These are phyloP conservation scores for Forbesichthys agassizii DNA, from an alignment of 2,113 vertebrate species.

Conservation along the genomic window DNA sequence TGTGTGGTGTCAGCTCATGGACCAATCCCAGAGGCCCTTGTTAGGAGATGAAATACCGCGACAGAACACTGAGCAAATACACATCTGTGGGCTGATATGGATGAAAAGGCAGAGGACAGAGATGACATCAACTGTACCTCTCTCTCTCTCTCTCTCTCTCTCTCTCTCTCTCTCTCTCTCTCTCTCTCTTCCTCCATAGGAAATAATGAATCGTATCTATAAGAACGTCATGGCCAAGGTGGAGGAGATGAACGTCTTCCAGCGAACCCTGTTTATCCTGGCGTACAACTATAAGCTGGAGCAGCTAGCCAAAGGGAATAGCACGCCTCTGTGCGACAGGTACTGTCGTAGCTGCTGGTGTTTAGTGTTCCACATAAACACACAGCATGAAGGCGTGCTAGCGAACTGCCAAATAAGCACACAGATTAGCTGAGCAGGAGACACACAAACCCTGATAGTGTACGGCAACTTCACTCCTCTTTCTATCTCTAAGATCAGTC, in stretches of 20 bases:
- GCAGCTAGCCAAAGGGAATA: constrained; percentile 85
- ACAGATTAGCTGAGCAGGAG: not conserved
- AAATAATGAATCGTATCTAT: constrained; percentile 97
- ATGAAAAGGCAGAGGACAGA: too few species aligned
- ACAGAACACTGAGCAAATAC: too few species aligned
- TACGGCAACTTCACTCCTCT: not conserved
- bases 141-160: not conserved
- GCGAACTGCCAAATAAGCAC: not conserved
- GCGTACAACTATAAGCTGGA: constrained; percentile 99
- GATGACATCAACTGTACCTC: not conserved
- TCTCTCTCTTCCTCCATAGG: constrained; percentile 66
- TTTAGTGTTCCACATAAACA: not conserved
- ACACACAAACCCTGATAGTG: not conserved
- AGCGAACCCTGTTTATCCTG: constrained; percentile 87
- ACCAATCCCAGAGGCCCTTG: not conserved
- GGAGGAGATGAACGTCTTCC: constrained; percentile 87
- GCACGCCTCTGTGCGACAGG: constrained; percentile 91
- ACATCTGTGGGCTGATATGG: too few species aligned
- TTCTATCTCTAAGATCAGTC: not conserved
- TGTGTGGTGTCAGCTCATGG: not conserved
- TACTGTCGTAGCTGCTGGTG: constrained; percentile 37
- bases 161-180: not conserved
- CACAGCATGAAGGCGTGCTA: not conserved
- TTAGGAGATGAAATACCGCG: constrained; percentile 1
- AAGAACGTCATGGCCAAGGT: constrained; percentile 95